phyloP scores from a whole-genome alignment of 2,888 invertebrate species.

The Periphyllus acericola region DNA sequence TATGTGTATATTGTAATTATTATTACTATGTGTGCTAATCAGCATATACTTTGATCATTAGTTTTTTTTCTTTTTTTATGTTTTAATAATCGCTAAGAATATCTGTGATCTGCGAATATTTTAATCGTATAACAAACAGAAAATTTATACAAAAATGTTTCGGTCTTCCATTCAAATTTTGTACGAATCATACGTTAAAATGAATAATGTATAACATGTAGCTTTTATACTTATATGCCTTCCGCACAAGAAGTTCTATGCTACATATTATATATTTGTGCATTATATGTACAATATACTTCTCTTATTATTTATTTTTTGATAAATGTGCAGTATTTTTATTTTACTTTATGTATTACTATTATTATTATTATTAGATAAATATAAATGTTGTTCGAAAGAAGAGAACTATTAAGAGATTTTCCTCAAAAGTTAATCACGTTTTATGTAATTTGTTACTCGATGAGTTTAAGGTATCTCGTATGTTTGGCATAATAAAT shows the following conservation, averaged over 20 bases:
- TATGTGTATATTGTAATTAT: slow-evolving; percentile 14
- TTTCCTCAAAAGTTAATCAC: not conserved
- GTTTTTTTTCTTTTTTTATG: slow-evolving; percentile 19
- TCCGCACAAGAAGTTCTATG: not conserved
- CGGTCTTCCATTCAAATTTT: slow-evolving; percentile 23
- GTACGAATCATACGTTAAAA: slow-evolving; percentile 12
- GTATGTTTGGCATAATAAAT: not conserved
- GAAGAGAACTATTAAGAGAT: not conserved
- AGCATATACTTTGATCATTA: not conserved
- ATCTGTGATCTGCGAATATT: slow-evolving; percentile 56
- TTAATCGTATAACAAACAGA: slow-evolving; percentile 24
- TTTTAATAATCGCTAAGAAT: slow-evolving; percentile 37
- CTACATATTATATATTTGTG: not conserved
- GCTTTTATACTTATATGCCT: slow-evolving; percentile 18
- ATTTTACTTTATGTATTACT: slow-evolving; percentile 18
- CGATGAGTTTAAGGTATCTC: not conserved
- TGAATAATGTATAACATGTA: slow-evolving; percentile 14
- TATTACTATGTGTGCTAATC: not conserved
- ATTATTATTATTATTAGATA: not conserved
- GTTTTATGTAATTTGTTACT: not conserved
- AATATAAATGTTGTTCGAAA: not conserved
- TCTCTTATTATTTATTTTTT: slow-evolving; percentile 55
- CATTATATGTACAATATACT: slow-evolving; percentile 4
- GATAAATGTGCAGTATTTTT: slow-evolving; percentile 50
- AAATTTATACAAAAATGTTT: slow-evolving; percentile 3